phyloP scores from a whole-genome alignment of 2,797 vertebrate genomes.

The Crax fasciolata region DNA sequence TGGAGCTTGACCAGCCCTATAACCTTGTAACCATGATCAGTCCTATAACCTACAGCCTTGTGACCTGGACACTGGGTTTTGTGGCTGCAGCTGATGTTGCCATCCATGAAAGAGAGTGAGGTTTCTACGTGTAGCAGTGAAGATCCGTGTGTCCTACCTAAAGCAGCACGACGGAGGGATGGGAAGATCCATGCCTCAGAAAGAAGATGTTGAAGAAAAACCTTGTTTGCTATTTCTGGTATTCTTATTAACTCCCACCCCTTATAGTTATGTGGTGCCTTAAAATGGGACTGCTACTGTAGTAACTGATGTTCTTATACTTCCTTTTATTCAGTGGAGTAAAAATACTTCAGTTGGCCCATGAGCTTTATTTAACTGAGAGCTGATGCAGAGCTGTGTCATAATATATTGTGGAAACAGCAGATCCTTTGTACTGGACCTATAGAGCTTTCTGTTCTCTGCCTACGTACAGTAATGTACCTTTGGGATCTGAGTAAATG shows the following conservation, averaged over 20 bases:
- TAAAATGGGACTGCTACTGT: not conserved
- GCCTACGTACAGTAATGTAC: not conserved
- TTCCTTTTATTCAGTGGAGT: slow-evolving; percentile 39
- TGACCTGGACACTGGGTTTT: not conserved
- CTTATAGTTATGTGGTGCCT: not conserved
- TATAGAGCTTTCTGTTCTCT: not conserved
- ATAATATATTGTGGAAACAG: slow-evolving; percentile 36
- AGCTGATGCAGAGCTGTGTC: not conserved
- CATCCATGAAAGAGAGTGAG: not conserved
- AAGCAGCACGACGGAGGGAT: not conserved
- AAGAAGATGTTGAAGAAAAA: slow-evolving; percentile 17
- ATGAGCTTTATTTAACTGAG: slow-evolving; percentile 47
- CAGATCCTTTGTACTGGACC: slow-evolving; percentile 21
- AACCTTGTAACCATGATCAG: not conserved
- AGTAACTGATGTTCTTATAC: slow-evolving; percentile 6
- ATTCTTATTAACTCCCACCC: slow-evolving; percentile 32
- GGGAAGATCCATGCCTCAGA: not conserved
- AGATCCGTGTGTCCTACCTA: not conserved
- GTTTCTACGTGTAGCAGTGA: not conserved
- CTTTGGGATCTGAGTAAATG: not conserved
- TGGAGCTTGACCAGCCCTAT: not conserved
- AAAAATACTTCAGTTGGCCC: slow-evolving; percentile 55
- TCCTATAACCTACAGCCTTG: not conserved
- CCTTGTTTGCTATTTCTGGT: not conserved
- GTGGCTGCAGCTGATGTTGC: not conserved